Percentiles rank a stretch among this genome's conserved stretches.
These are phyloP conservation scores for Sesia bembeciformis DNA, from an alignment of 2,888 invertebrate species.

Conservation along the genomic window DNA sequence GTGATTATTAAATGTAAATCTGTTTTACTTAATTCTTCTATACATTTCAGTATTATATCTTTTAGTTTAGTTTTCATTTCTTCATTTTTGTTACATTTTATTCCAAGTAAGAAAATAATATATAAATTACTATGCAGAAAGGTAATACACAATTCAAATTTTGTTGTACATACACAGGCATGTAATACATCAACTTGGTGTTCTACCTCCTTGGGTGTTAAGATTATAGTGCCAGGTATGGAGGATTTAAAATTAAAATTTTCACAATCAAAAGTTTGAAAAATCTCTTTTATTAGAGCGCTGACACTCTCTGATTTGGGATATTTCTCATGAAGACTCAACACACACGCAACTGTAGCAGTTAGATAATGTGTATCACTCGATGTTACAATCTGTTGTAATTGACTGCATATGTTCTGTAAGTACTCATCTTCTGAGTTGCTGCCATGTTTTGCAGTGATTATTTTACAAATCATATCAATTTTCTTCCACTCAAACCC, in stretches of 20 bases:
- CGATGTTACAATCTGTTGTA: conserved; percentile 56
- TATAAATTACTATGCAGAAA: conserved; percentile 49
- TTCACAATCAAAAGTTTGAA: conserved; percentile 36
- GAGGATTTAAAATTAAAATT: conserved; percentile 18
- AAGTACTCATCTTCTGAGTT: conserved; percentile 63
- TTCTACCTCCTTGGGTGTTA: conserved; percentile 48
- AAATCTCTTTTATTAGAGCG: conserved; percentile 29
- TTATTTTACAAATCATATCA: conserved; percentile 78
- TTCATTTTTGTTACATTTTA: conserved; percentile 38
- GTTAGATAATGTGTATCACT: conserved; percentile 55
- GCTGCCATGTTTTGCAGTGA: conserved; percentile 70
- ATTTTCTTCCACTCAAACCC: conserved; percentile 79
- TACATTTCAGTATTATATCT: conserved; percentile 40
- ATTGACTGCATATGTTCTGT: conserved; percentile 66
- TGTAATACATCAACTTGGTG: conserved; percentile 45
- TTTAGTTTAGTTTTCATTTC: conserved; percentile 41
- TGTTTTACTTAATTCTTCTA: conserved; percentile 30
- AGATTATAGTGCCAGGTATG: conserved; percentile 47
- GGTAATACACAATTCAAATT: conserved; percentile 38
- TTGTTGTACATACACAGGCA: conserved; percentile 36
- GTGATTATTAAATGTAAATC: conserved; percentile 24
- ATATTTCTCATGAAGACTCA: conserved; percentile 66
- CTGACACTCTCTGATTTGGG: conserved; percentile 43
- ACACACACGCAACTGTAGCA: conserved; percentile 73
- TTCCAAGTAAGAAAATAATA: conserved; percentile 54